phyloP scores from a whole-genome alignment of 2,113 vertebrate species.

The Gobius niger region DNA sequence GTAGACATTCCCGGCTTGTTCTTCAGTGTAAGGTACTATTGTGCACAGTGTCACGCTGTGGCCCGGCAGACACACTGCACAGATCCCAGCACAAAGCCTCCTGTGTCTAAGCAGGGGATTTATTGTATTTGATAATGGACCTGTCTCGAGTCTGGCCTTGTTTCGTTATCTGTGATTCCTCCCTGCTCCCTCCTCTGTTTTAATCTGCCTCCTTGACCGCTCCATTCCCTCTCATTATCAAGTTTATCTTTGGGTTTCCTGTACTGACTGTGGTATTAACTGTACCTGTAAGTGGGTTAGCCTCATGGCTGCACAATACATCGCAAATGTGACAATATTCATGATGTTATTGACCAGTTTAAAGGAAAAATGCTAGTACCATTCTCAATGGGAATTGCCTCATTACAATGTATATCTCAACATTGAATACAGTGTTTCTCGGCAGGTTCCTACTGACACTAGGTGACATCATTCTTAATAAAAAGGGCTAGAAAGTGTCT shows the following conservation, averaged over 20 bases:
- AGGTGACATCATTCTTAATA: no score
- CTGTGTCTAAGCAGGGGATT: background rate
- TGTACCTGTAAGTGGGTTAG: background rate
- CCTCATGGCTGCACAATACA: background rate
- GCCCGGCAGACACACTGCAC: background rate
- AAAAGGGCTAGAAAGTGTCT: no score
- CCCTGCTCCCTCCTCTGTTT: background rate
- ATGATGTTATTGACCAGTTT: no score
- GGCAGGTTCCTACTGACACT: no score
- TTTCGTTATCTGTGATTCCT: background rate
- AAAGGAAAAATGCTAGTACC: no score
- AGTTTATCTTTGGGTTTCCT: background rate
- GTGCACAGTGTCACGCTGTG: background rate
- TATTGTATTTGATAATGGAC: background rate
- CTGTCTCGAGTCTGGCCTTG: slow-evolving; percentile 1
- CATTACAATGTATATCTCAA: no score
- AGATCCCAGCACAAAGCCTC: background rate
- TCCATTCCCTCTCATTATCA: slow-evolving; percentile 8
- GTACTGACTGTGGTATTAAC: background rate
- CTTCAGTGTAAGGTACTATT: background rate
- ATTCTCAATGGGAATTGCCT: no score
- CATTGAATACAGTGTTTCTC: no score
- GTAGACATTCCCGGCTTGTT: background rate
- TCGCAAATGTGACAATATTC: background rate
- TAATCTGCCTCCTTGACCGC: slow-evolving; percentile 10